Percentiles rank a stretch among this genome's conserved stretches.
These are phyloP conservation scores for Gymnocephalus cernua DNA, from an alignment of 2,113 vertebrate species.

Conservation along the genomic window DNA sequence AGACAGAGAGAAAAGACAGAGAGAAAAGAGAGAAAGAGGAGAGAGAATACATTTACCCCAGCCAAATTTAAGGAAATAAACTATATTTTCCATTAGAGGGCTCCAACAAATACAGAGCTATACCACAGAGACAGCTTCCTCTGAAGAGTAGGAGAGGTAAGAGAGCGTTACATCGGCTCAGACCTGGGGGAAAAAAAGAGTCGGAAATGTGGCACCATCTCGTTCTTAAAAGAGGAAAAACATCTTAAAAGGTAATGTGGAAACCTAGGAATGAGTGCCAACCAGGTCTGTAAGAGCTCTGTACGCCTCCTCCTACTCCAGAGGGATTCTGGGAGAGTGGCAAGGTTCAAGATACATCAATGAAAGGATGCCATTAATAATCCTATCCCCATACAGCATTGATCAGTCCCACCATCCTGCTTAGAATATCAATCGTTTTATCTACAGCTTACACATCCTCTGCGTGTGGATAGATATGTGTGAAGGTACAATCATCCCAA, in stretches of 20 bases:
- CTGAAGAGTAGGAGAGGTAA: conserved; percentile 35
- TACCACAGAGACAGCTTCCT: conserved; percentile 31
- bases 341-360: conserved; percentile 71
- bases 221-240: conserved; percentile 52
- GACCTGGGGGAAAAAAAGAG: conserved; percentile 42
- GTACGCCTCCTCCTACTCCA: conserved; percentile 55
- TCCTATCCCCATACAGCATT: conserved; percentile 73
- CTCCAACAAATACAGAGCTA: conserved; percentile 63
- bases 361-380: conserved; percentile 74
- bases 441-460: conserved; percentile 61
- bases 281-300: conserved; percentile 60
- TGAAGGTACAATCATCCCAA: conserved; percentile 68
- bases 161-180: conserved; percentile 33
- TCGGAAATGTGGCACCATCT: conserved; percentile 62
- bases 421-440: conserved; percentile 75
- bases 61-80: conserved; percentile 12
- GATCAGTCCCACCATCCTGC: conserved; percentile 76
- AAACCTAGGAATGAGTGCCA: conserved; percentile 80
- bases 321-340: conserved; percentile 64
- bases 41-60: not conserved
- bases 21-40: not conserved
- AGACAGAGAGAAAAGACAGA: conserved; percentile 12
- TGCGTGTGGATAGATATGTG: conserved; percentile 58
- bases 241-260: conserved; percentile 28
- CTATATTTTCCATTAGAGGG: conserved; percentile 13